Base-by-base conservation (phyloP, 2,888 invertebrate genomes). In the Acleris sparsana region DNA sequence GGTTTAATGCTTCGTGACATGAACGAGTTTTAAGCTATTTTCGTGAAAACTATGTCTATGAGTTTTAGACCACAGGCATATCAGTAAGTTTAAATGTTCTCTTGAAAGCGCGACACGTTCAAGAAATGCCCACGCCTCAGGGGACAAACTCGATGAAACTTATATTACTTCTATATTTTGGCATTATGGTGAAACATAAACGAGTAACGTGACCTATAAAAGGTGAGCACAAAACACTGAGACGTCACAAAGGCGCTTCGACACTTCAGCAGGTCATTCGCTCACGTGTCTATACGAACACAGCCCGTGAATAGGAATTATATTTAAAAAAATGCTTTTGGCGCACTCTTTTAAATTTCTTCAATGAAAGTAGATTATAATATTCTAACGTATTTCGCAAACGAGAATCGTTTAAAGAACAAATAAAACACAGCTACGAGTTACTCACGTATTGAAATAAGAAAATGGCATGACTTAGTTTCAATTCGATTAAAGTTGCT, bases 271-370 rank as follows among this genome's bases (percentile, higher is more conserved):
- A 72, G 43, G 46, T 46, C 57, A 25, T 44, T 65, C 69, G 71
- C 71, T 11, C 43, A 53, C 53, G 70, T n/a, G n/a, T 68, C 69
- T 68, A 84, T 85, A 85, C 85, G 86, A 86, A 86, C 86, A 87
- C 85, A 85, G 83, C 52, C 69, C 69, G 74, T 69, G 65, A 62
- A 49, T 59, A 53, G 59, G 33, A 11, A 59, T 18, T 49, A 33
- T n/a, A 46, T 25, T 22, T 5, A 25, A 25, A 25, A 6, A 25
- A 25, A 25, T 25, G 25, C 25, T 25, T 25, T 7, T 7, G 25
- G 1, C 3, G 25, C 25, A 25, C 25, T 20, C 9, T 5, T 0
- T 13, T 17, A 48, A 48, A 17, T 48, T 18, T 48, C 29, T 29
- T 29, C 9, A 29, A 29, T 0, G 9, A 7, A 29, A 29, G 7